phyloP scores from a whole-genome alignment of 2,113 vertebrate species.

The Caracal caracal region DNA sequence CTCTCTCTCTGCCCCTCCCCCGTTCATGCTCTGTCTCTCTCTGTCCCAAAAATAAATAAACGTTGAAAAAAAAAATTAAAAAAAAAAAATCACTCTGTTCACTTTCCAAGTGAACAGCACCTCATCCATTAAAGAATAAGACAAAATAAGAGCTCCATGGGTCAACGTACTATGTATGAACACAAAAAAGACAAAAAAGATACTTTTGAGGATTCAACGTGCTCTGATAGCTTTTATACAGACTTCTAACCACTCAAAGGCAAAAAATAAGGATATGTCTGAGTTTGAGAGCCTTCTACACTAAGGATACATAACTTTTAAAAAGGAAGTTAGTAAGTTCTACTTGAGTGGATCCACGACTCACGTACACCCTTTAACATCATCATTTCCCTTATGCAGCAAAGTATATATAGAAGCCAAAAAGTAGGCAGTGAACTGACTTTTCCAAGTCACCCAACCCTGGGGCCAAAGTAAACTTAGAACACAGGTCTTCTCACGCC shows the following conservation, averaged over 20 bases:
- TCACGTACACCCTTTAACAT: neutral
- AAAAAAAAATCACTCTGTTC: neutral
- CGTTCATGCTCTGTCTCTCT: too few relatives aligned
- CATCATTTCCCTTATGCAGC: neutral
- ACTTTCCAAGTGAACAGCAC: neutral
- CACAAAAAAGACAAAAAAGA: neutral
- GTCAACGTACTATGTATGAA: neutral
- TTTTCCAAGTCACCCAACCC: neutral
- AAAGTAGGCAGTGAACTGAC: neutral
- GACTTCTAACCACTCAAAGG: slow-evolving; percentile 7
- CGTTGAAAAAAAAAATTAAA: too few relatives aligned
- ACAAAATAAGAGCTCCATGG: neutral
- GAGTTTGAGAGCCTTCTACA: neutral
- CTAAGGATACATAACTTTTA: neutral
- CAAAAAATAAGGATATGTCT: neutral
- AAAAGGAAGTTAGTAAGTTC: slow-evolving; percentile 10
- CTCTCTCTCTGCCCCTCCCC: too few relatives aligned
- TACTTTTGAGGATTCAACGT: neutral
- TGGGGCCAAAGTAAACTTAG: neutral
- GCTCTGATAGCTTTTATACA: neutral
- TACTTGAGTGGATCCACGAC: neutral
- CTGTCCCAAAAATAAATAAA: too few relatives aligned
- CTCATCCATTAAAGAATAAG: neutral
- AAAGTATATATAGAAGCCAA: neutral
- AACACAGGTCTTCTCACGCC: neutral